Conservation (phyloP, 2,113 vertebrate species). For the Hemiscyllium ocellatum region DNA sequence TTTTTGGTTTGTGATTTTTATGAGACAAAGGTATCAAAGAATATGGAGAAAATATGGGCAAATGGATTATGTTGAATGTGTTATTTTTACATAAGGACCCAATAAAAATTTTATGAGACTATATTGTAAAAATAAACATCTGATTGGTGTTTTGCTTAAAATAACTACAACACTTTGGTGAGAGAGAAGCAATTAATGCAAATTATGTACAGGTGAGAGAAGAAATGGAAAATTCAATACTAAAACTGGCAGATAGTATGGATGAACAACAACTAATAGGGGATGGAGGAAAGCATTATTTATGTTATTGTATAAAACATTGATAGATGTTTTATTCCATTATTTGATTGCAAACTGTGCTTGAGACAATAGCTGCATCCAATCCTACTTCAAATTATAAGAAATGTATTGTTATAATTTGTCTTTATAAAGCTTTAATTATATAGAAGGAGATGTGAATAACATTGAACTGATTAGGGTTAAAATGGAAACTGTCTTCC, state of each 20-base stretch:
- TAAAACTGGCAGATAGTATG: neutral
- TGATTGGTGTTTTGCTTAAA: neutral
- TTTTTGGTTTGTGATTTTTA: neutral
- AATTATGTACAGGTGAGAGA: neutral
- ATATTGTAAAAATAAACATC: neutral
- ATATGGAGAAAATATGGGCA: neutral
- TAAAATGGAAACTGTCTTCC: constrained; percentile 7
- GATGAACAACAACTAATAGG: neutral
- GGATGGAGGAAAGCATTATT: neutral
- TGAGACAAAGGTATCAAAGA: neutral
- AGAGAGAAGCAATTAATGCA: neutral
- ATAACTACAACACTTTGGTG: neutral
- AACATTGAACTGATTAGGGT: neutral
- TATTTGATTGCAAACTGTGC: neutral
- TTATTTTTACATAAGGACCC: neutral
- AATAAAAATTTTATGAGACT: neutral
- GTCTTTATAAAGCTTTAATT: neutral
- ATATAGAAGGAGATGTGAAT: neutral
- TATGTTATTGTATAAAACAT: neutral
- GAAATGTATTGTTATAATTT: neutral
- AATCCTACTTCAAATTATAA: neutral
- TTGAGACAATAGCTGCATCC: neutral
- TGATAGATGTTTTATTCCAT: neutral
- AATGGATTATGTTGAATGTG: neutral
- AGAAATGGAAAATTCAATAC: neutral